Base-by-base conservation (phyloP, 2,888 invertebrate species). In the Lepidocyrtoides sp. region DNA sequence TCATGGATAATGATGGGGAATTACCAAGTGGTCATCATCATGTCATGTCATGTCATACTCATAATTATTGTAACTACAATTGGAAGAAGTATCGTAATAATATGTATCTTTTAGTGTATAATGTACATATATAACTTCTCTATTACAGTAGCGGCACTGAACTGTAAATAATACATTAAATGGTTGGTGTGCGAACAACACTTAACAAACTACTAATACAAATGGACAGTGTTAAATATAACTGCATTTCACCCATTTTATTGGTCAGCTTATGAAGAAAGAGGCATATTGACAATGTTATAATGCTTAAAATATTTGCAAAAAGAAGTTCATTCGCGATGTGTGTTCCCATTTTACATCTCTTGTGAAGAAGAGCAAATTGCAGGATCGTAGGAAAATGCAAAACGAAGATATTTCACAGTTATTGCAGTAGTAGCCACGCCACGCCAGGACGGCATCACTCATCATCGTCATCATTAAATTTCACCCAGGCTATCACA, bases 1-100 rank as follows among this genome's bases (percentile, higher is more conserved):
- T 51, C 26, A 29, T 17, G n/a, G 77, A 88, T 88, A 82, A 89
- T 88, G 82, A 57, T 57, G 54, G 89, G 66, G 89, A 82, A 82
- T 89, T 82, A 89, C 89, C 89, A 72, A 89, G 72, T 89, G 89
- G 82, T 82, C 89, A 83, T 88, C 84, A 69, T 86, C 88, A 72
- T 89, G 82, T 89, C 89, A 89, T 82, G 81, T 87, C 79, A 87
- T 84, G 66, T 48, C 77, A 54, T 51, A 51, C 29, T 48, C 51
- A n/a, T 77, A 77, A 77, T 77, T 51, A 63, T 82, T 82, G 26
- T 60, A 23, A 54, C 29, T 7, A 44, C 20, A 14, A 7, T 36
- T 36, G 36, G 10, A 57, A 32, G 2, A 48, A 48, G 8, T 23
- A 57, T 23, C 23, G n/a, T 12, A 4, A 48, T 14, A 20, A 26